Base-by-base conservation (phyloP, 2,888 invertebrate species). In the Ennomos erosarius region DNA sequence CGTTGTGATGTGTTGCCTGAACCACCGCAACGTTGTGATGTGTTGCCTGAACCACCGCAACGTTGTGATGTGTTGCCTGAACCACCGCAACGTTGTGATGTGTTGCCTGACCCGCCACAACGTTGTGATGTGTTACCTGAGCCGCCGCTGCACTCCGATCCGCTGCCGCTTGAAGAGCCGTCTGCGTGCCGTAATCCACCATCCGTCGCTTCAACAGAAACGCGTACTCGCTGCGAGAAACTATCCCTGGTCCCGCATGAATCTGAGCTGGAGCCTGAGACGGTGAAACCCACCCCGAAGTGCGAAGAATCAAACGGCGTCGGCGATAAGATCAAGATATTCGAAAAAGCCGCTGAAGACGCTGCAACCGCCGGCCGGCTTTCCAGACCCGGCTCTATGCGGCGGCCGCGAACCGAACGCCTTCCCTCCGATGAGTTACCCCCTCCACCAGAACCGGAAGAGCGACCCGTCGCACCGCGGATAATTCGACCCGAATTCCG, bases 271-370 rank as follows among this genome's bases (percentile, higher is more conserved):
- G 63, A 68, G 6, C 61, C 62, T 9, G 59, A 42, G 26, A 45
- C 48, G 35, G 33, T 10, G 47, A 61, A 38, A 40, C 47, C 11
- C 9, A 44, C 35, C 63, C 9, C 40, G 54, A 26, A 26, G 39
- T 65, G 59, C 3, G 88, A 87, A 10, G 91, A 91, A 59, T 81
- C 84, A 0, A 89, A 88, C 63, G 90, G 92, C 0, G 92, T 92
- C n/a, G 90, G 92, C 8, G 90, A 92, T 62, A 92, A 92, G 67
- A 92, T 92, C 37, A 89, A 90, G 63, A 91, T 88, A 62, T 92
- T 92, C 42, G 91, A 92, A 62, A 90, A 88, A 55, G 91, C 87
- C 0, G 91, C 90, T 0, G 91, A 91, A 58, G 87, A 88, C 45
- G 90, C 90, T 0, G 81, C 70, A 0, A 76, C 65, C 4, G 59